Base-by-base conservation (phyloP, 2,113 vertebrate genomes). In the Pyrgilauda ruficollis region DNA sequence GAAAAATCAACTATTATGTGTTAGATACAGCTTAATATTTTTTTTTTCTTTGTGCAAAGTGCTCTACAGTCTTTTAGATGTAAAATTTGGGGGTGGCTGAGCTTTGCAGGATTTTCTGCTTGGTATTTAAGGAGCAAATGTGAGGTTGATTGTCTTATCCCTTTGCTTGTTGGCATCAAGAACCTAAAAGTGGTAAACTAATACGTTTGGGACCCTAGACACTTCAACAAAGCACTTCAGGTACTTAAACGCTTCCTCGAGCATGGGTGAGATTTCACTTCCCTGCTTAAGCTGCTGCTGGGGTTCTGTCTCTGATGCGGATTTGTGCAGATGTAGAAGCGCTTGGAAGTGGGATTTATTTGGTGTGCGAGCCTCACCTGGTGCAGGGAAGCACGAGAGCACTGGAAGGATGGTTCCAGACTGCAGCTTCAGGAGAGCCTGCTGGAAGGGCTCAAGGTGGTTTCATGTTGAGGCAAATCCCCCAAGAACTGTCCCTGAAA, bases 191-290 rank as follows among this genome's bases (percentile, higher is more conserved):
- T 50, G 49, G 61, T 72, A 89, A 90, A 72, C 24, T 1, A 43
- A 37, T 89, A 31, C 1, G 2, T 92, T 93, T 78, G 69, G 61
- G 69, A 92, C 31, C 26, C 10, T 49, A 56, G 52, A 15, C 27
- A 47, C 89, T 88, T 95, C 8, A 77, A 18, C 35, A 64, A n/a
- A 94, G 84, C 76, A 87, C 86, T 95, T 95, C 73, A 94, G 52
- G 39, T 93, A 58, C 87, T 94, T 86, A 44, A 92, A 77, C 68
- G 73, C 73, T 87, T 89, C 61, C 58, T 91, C 64, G 26, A 91
- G 68, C 64, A 11, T 8, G 76, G n/a, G 9, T 78, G 66, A 68
- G 84, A 39, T 72, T 86, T 92, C 39, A 47, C 7, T 76, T 77
- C 15, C 13, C 61, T 68, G 44, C 37, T 75, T 44, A 78, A 72